Evolutionary conservation across 92 coral and sea anemone species (phyloP).

Genomic region (Zoanthus sociatus): DNA sequence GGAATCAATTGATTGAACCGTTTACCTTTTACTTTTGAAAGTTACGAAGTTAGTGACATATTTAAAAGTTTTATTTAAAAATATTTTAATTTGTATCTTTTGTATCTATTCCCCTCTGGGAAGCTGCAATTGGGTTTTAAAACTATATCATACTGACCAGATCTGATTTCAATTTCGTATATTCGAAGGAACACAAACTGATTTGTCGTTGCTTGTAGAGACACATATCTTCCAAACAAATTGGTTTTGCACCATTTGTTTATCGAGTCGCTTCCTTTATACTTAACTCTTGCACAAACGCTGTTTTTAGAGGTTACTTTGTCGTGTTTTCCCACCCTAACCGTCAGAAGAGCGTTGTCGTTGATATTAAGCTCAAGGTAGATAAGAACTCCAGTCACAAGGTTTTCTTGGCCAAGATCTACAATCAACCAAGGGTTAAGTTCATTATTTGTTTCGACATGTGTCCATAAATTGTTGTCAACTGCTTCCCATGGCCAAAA

Average conservation of each 20-base stretch:
- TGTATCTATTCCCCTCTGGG: no score
- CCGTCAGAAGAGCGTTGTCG: not conserved
- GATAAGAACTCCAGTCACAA: not conserved
- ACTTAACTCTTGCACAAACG: not conserved
- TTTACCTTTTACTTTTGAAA: no score
- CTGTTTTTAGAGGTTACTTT: not conserved
- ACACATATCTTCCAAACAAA: constrained; percentile 20
- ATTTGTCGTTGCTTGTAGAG: not conserved
- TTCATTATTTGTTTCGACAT: not conserved
- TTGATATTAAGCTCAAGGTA: not conserved
- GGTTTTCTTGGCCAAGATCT: constrained; percentile 26
- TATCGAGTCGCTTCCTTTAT: no score
- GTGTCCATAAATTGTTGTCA: not conserved
- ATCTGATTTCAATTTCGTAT: not conserved
- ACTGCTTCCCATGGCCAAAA: not conserved
- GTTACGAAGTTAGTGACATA: no score
- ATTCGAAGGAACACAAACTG: not conserved
- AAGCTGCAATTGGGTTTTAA: not conserved
- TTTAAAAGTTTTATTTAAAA: no score
- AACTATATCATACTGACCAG: not conserved
- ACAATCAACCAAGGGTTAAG: not conserved
- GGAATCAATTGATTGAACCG: no score
- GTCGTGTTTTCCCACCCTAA: not conserved
- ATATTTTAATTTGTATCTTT: no score
- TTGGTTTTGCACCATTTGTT: not conserved